Evolutionary conservation across 2,888 invertebrate genomes (phyloP).

Genomic region (Scrobipalpa atriplicella): DNA sequence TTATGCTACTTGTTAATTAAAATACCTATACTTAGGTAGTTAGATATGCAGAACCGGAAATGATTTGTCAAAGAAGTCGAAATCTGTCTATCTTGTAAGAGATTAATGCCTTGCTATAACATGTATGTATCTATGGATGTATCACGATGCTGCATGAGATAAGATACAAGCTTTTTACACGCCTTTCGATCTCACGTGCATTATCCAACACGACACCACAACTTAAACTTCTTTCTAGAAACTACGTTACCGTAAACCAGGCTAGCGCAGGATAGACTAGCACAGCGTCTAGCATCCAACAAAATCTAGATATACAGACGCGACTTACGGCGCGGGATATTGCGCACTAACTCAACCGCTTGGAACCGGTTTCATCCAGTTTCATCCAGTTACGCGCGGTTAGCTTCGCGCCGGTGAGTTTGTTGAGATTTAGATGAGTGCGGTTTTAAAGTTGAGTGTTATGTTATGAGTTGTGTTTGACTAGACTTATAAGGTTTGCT

Average conservation of each 20-base stretch:
- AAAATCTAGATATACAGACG: constrained; percentile 29
- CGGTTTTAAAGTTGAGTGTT: neutral
- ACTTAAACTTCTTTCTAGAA: neutral
- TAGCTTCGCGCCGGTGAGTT: constrained; percentile 9
- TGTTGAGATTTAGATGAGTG: constrained; percentile 15
- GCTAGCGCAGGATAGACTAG: neutral
- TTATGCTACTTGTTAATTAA: too few species aligned
- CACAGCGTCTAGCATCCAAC: neutral
- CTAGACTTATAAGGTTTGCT: neutral
- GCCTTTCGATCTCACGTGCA: neutral
- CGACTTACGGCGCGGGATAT: constrained; percentile 28
- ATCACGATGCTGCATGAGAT: too few species aligned
- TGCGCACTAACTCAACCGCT: constrained; percentile 32
- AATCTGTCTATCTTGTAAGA: too few species aligned
- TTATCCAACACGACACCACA: neutral
- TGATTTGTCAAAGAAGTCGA: too few species aligned
- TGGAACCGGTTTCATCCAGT: constrained; percentile 25
- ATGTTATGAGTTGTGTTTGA: constrained; percentile 1
- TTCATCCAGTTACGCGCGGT: constrained; percentile 21
- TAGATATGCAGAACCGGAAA: too few species aligned
- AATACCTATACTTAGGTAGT: too few species aligned
- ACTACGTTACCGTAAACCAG: constrained; percentile 7
- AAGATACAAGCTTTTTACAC: neutral
- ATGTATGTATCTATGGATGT: neutral
- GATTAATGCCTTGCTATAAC: too few species aligned